These are phyloP conservation scores for Oriolus oriolus DNA, from an alignment of 2,113 vertebrate genomes.

Conservation along the genomic window DNA sequence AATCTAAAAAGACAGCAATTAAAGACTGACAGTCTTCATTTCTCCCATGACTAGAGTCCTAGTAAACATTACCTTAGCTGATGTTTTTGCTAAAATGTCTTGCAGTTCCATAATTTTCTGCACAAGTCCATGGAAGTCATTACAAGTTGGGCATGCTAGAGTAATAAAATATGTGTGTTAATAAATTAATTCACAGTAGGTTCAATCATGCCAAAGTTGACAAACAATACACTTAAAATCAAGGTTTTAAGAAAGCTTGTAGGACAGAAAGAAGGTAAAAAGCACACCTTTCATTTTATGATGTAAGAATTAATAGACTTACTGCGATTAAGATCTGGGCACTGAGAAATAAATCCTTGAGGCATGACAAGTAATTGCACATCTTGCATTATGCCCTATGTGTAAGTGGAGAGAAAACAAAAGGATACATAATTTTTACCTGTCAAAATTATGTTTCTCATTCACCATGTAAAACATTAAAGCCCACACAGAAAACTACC, in stretches of 20 bases:
- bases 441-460: conserved; percentile 28
- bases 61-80: conserved; percentile 87
- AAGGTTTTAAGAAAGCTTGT: conserved; percentile 9
- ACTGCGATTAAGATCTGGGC: conserved; percentile 99
- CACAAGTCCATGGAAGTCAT: conserved; percentile 97
- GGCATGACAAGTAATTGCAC: conserved; percentile 95
- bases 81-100: conserved; percentile 96
- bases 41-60: not conserved
- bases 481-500: not conserved
- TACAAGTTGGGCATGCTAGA: conserved; percentile 95
- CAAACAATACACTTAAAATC: not conserved
- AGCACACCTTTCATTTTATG: conserved; percentile 7
- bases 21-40: not conserved
- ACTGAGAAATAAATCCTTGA: conserved; percentile 97
- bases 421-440: conserved; percentile 40
- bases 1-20: not conserved
- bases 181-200: not conserved
- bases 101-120: conserved; percentile 99
- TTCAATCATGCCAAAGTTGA: not conserved
- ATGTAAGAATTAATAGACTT: conserved; percentile 70
- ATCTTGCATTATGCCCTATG: conserved; percentile 95
- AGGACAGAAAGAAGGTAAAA: conserved; percentile 35
- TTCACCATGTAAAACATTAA: conserved; percentile 36
- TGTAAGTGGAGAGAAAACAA: not conserved
- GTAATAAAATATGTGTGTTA: conserved; percentile 21